Percentiles rank a stretch among this genome's conserved stretches.
These are phyloP conservation scores for Sanderia malayensis DNA, from an alignment of 30 jellyfish, hydroid and myxozoan species.

Conservation along the genomic window DNA sequence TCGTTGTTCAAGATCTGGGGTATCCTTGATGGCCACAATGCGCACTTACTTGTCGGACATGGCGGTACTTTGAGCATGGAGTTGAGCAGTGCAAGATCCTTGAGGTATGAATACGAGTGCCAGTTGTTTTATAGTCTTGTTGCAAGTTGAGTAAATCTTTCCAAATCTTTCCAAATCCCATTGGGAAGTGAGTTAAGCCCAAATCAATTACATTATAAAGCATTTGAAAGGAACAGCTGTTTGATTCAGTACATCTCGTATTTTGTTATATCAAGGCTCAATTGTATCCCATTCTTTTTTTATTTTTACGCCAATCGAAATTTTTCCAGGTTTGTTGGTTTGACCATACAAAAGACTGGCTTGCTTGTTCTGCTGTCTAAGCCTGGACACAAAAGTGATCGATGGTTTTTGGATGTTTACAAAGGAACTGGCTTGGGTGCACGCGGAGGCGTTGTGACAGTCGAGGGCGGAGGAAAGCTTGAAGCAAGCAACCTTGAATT, in stretches of 20 bases:
- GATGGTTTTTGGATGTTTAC: slow-evolving; percentile 42
- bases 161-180: too few relatives aligned
- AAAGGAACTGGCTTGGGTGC: slow-evolving; percentile 42
- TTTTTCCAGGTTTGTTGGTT: slow-evolving; percentile 49
- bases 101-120: too few relatives aligned
- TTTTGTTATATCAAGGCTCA: too few relatives aligned
- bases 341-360: slow-evolving; percentile 62
- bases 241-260: too few relatives aligned
- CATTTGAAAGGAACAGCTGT: too few relatives aligned
- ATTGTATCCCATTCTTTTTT: too few relatives aligned
- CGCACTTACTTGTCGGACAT: slow-evolving; percentile 62
- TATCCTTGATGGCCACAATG: slow-evolving; percentile 48
- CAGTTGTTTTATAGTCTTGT: too few relatives aligned
- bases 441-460: slow-evolving; percentile 54
- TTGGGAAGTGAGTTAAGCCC: too few relatives aligned
- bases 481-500: slow-evolving; percentile 43
- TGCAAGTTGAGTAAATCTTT: too few relatives aligned
- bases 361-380: slow-evolving; percentile 21
- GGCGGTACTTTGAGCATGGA: slow-evolving; percentile 48
- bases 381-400: slow-evolving; percentile 14
- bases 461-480: slow-evolving; percentile 57
- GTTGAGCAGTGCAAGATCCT: slow-evolving; percentile 28
- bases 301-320: too few relatives aligned
- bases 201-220: too few relatives aligned
- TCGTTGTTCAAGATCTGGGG: slow-evolving; percentile 45